Evolutionary conservation across 2,888 invertebrate species (phyloP).

Genomic region (Metallyticus violacea): DNA sequence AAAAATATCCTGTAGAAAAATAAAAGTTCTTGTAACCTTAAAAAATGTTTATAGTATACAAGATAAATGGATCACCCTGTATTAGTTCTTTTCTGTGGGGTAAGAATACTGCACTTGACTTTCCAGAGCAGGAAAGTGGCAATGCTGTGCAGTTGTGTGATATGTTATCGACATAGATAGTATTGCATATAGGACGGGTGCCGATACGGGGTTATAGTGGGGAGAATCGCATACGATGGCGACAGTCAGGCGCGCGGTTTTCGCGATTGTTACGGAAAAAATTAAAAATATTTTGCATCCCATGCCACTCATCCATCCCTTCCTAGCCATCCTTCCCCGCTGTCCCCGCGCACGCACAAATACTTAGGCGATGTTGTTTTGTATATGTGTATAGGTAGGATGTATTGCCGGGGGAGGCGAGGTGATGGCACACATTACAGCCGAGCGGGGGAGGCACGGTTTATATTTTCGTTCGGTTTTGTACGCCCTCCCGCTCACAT

Average conservation of each 20-base stretch:
- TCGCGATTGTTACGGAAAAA: neutral
- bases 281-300: neutral
- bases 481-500: conserved; percentile 3
- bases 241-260: neutral
- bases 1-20: no score
- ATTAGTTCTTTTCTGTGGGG: neutral
- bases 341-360: no score
- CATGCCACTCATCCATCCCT: neutral
- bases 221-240: neutral
- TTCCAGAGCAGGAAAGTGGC: neutral
- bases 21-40: no score
- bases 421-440: neutral
- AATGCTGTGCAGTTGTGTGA: no score
- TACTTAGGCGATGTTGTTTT: conserved; percentile 16
- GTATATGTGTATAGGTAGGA: conserved; percentile 8
- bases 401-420: neutral
- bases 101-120: neutral
- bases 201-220: neutral
- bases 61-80: neutral
- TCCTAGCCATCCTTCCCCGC: no score
- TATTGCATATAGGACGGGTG: neutral
- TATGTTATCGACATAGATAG: conserved; percentile 7
- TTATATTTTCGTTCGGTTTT: conserved; percentile 24
- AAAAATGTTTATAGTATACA: neutral
- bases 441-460: neutral